Percentiles rank a stretch among this genome's conserved stretches.
phyloP scores from a whole-genome alignment of 2,888 invertebrate species.

The Congeria kusceri region DNA sequence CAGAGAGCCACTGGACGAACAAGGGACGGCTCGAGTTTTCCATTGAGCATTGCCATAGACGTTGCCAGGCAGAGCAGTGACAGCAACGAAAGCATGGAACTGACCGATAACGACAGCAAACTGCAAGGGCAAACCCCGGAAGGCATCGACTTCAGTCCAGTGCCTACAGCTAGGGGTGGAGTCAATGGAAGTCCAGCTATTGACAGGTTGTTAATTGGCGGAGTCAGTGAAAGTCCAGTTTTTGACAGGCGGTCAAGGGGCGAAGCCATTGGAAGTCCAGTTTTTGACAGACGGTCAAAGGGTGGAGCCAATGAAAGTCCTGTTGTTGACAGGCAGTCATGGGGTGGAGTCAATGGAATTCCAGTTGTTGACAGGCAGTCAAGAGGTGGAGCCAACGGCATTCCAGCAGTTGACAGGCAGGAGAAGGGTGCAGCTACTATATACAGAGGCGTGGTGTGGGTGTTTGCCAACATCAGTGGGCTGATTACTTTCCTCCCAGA shows the following conservation, averaged over 20 bases:
- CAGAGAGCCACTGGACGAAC: constrained; percentile 90
- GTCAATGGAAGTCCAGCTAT: too few relatives aligned
- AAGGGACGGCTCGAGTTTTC: constrained; percentile 88
- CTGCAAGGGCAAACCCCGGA: too few relatives aligned
- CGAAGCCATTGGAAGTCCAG: too few relatives aligned
- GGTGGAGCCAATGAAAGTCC: not conserved
- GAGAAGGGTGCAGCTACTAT: constrained; percentile 22
- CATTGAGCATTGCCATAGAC: constrained; percentile 85
- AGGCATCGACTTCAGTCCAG: too few relatives aligned
- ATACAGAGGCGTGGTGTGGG: constrained; percentile 83
- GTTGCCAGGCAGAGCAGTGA: constrained; percentile 54
- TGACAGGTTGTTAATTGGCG: too few relatives aligned
- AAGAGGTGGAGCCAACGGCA: not conserved
- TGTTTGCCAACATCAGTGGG: constrained; percentile 88
- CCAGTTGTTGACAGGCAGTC: too few relatives aligned
- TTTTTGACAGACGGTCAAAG: not conserved
- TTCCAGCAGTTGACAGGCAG: not conserved
- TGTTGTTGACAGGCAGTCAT: not conserved
- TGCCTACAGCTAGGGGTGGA: too few relatives aligned
- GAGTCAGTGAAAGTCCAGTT: too few relatives aligned
- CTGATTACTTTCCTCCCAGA: constrained; percentile 88
- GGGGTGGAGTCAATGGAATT: too few relatives aligned
- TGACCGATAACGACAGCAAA: constrained; percentile 35
- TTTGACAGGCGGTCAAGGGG: too few relatives aligned
- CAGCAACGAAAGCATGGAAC: constrained; percentile 56